Evolutionary conservation across 2,113 vertebrate species (phyloP).

Genomic region (Rousettus leschenaultii): DNA sequence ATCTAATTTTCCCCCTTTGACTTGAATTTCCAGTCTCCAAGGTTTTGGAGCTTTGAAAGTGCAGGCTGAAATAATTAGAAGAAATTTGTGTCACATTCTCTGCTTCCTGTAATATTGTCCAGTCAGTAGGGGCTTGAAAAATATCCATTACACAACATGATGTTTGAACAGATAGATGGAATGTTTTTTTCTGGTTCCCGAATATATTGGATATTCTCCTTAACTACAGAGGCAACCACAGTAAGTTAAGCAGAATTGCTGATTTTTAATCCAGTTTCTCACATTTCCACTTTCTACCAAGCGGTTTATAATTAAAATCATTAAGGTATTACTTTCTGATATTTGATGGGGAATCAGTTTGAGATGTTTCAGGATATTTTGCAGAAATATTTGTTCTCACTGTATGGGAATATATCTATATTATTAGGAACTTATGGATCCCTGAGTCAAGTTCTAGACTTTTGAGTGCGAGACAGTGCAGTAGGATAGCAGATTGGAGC

Average conservation of each 20-base stretch:
- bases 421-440: not conserved
- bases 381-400: not conserved
- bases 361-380: not conserved
- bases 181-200: not conserved
- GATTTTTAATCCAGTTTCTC: not conserved
- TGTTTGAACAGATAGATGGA: not conserved
- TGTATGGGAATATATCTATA: not conserved
- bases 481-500: not conserved
- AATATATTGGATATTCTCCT: not conserved
- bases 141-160: not conserved
- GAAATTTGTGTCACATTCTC: not conserved
- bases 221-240: not conserved
- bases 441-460: not conserved
- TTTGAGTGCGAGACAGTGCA: not conserved
- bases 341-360: not conserved
- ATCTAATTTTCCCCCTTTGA: not conserved
- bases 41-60: not conserved
- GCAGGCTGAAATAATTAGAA: not conserved
- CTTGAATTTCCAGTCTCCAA: not conserved
- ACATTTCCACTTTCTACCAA: not conserved
- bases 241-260: slow-evolving; percentile 19
- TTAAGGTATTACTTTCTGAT: not conserved
- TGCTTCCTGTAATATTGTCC: not conserved
- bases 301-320: not conserved
- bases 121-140: not conserved